phyloP scores from a whole-genome alignment of 2,113 vertebrate species.

The Arvicanthis niloticus region DNA sequence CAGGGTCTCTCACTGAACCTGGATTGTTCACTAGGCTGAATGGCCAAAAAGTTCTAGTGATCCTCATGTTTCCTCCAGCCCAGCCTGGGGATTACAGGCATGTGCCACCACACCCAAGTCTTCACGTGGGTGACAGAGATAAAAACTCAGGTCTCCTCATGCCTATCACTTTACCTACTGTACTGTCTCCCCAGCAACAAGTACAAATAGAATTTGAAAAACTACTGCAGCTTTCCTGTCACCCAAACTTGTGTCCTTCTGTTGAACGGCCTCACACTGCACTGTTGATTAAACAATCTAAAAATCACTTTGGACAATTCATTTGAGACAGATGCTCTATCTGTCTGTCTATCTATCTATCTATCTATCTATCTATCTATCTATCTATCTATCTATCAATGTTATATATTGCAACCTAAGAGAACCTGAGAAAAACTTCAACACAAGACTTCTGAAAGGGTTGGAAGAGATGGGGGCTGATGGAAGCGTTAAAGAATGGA shows the following conservation, averaged over 20 bases:
- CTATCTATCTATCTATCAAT: not conserved
- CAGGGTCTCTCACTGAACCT: not conserved
- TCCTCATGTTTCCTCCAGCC: not conserved
- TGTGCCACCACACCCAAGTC: not conserved
- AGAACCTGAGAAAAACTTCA: not conserved
- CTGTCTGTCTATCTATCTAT: not conserved
- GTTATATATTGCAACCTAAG: not conserved
- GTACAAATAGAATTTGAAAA: not conserved
- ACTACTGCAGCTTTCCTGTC: not conserved
- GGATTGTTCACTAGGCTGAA: not conserved
- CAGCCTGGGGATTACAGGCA: not conserved
- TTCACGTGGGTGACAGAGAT: not conserved
- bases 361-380: not conserved
- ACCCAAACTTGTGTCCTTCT: not conserved
- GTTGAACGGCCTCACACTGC: not conserved
- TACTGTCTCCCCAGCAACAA: no score
- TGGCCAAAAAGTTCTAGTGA: not conserved
- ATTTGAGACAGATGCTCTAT: not conserved
- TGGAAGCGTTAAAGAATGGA: constrained; percentile 62
- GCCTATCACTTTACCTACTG: not conserved
- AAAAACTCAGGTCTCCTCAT: not conserved
- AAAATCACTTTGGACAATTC: not conserved
- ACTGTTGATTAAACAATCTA: not conserved
- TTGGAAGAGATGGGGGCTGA: constrained; percentile 24
- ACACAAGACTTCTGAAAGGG: constrained; percentile 11